phyloP scores from a whole-genome alignment of 2,113 vertebrate genomes.

The Chlorodrepanis virens region DNA sequence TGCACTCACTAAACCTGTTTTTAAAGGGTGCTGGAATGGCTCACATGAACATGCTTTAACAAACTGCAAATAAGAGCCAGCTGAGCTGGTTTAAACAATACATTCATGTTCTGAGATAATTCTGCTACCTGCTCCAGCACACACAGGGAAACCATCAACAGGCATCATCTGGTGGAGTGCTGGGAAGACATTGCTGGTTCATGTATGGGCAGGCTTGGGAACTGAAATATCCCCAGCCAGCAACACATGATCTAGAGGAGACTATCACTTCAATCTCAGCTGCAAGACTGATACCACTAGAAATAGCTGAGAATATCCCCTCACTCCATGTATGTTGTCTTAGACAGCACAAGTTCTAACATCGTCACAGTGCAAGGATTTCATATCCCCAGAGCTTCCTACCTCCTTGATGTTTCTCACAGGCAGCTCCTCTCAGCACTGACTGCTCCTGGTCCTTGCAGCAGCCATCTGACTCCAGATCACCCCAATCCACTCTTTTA shows the following conservation, averaged over 20 bases:
- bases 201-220: neutral
- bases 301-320: neutral
- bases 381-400: no score
- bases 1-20: neutral
- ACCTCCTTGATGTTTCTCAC: no score
- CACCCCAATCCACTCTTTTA: no score
- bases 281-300: neutral
- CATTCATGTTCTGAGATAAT: neutral
- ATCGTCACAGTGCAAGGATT: no score
- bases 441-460: no score
- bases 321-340: neutral
- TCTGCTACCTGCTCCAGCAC: neutral
- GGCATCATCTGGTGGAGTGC: rapidly evolving
- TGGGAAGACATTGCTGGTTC: neutral
- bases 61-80: neutral
- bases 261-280: neutral
- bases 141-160: neutral
- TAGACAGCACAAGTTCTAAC: no score
- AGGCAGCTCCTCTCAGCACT: no score
- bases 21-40: neutral
- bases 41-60: neutral
- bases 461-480: no score
- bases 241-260: neutral
- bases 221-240: neutral
- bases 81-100: neutral